These are phyloP conservation scores for Raja brachyura DNA, from an alignment of 2,113 vertebrate genomes.

Conservation along the genomic window DNA sequence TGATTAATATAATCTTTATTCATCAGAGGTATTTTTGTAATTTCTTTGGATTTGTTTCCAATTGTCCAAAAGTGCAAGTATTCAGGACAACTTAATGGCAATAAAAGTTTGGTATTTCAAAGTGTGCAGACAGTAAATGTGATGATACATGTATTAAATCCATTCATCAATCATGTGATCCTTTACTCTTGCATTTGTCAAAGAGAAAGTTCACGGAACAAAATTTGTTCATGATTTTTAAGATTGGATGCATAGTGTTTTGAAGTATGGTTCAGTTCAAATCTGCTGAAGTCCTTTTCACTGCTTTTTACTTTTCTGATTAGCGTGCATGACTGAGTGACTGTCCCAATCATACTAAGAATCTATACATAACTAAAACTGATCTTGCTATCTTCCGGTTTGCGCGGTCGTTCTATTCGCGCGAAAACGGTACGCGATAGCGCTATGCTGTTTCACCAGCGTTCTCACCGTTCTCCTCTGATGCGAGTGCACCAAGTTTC, in stretches of 20 bases:
- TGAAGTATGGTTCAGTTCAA: background rate
- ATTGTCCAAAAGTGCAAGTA: background rate
- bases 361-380: too few relatives aligned
- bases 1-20: background rate
- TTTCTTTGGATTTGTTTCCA: background rate
- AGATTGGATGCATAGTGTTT: background rate
- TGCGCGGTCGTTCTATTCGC: too few relatives aligned
- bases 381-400: too few relatives aligned
- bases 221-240: background rate
- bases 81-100: background rate
- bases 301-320: background rate
- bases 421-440: too few relatives aligned
- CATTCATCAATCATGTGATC: background rate
- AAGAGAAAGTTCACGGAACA: background rate
- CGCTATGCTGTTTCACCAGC: too few relatives aligned
- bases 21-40: background rate
- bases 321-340: background rate
- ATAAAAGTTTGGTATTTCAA: background rate
- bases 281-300: background rate
- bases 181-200: background rate
- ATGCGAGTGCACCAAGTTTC: too few relatives aligned
- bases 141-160: background rate
- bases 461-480: too few relatives aligned
- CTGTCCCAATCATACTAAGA: background rate
- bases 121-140: conserved; percentile 10